A percentile compares a stretch with the other conserved stretches of the same genome.
Evolutionary conservation across 2,113 vertebrate species (phyloP).

Genomic region (Chaetorhynchus papuensis): DNA sequence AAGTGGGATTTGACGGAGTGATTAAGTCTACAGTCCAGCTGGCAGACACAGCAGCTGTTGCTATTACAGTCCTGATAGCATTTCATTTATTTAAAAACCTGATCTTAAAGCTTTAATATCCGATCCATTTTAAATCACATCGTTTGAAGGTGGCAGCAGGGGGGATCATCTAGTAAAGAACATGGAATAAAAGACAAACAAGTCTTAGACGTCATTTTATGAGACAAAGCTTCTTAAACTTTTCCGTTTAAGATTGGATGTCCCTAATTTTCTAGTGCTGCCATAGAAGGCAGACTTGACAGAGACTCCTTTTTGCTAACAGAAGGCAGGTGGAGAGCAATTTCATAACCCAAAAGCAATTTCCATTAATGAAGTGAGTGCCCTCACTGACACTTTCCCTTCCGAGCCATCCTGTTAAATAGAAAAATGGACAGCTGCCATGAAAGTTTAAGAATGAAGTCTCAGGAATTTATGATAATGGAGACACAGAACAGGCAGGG

Average conservation of each 20-base stretch:
- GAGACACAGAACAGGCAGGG: neutral
- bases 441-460: neutral
- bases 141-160: conserved; percentile 16
- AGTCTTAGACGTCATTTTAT: neutral
- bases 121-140: neutral
- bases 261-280: neutral
- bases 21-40: conserved; percentile 22
- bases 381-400: neutral
- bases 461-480: neutral
- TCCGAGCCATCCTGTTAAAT: neutral
- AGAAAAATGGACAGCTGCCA: neutral
- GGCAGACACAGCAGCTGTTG: conserved; percentile 10
- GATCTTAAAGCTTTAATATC: conserved; percentile 36
- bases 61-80: neutral
- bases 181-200: neutral
- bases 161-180: neutral
- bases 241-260: neutral
- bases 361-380: neutral
- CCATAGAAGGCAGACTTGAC: neutral
- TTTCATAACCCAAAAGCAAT: neutral
- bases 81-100: conserved; percentile 43
- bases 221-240: neutral
- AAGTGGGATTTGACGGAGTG: neutral
- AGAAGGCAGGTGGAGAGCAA: neutral
- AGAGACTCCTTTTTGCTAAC: neutral